Base-by-base conservation (phyloP, 37 sponge, comb jelly and placozoan genomes). In the Ephydatia muelleri region DNA sequence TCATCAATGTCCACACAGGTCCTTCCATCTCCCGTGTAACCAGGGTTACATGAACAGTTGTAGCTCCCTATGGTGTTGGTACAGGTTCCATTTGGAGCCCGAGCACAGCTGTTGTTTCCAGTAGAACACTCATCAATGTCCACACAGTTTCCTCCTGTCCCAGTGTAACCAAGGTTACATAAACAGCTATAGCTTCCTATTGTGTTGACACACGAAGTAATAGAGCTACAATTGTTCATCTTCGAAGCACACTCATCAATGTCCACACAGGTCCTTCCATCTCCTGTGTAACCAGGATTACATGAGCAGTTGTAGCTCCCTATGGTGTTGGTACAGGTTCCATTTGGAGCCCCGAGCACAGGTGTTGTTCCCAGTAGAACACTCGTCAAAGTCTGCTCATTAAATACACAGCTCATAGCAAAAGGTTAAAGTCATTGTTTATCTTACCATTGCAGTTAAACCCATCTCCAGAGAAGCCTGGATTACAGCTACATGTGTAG, bases 301-400 rank as follows among this genome's bases (percentile, higher is more conserved):
- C 87, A 87, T 8, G 69, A 26, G 31, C 87, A 87, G 26, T 67
- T 5, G 39, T 64, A 87, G 47, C 87, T 81, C 11, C 87, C 87
- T 6, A 81, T 16, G 19, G 68, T 76, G 65, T 87, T 81, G 33
- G 4, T 81, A 75, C 87, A 87, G 66, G 43, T 67, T 33, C 43
- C 82, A 77, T 81, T 76, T 9, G 12, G 30, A 19, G 57, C 19
- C 0, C 57, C 16, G 64, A n/a, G 34, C 49, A 69, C 88, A 82
- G 33, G n/a, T 70, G 57, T 57, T 57, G 12, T 5, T 57, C 16
- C 57, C 57, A 57, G 12, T 57, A 57, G 57, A 57, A 21, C 57
- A 57, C 57, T 57, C 57, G 16, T 57, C 16, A 1, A 57, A 1
- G 16, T 57, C 57, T 57, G 57, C 0, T 16, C 57, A 57, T 57